phyloP scores from a whole-genome alignment of 2,113 vertebrate genomes.

The Plectropomus leopardus region DNA sequence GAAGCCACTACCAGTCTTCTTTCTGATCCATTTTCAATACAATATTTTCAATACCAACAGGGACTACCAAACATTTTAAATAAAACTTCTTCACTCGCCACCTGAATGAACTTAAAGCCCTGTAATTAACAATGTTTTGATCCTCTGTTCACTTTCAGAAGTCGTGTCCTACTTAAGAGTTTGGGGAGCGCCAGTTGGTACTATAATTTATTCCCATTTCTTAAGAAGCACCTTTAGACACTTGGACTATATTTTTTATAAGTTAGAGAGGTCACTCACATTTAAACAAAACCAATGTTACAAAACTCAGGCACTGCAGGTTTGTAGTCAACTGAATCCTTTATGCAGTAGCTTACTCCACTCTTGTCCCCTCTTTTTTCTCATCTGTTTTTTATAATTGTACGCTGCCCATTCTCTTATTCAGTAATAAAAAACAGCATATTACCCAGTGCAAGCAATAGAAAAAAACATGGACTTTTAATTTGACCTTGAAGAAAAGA shows the following conservation, averaged over 20 bases:
- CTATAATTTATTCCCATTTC: not conserved
- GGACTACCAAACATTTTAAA: slow-evolving; percentile 14
- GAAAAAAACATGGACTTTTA: too few species aligned
- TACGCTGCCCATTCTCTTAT: too few species aligned
- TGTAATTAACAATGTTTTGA: slow-evolving; percentile 9
- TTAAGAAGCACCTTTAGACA: not conserved
- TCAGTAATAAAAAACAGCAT: too few species aligned
- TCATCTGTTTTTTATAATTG: not conserved
- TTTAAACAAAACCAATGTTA: not conserved
- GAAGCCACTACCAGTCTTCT: slow-evolving; percentile 2
- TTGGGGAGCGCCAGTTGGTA: not conserved
- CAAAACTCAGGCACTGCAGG: not conserved
- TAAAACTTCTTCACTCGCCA: not conserved
- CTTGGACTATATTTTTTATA: not conserved
- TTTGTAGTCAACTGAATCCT: too few species aligned
- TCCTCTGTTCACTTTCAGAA: slow-evolving; percentile 1
- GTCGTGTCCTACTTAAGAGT: not conserved
- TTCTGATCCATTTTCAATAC: slow-evolving; percentile 32
- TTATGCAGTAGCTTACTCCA: too few species aligned
- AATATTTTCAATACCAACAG: slow-evolving; percentile 14
- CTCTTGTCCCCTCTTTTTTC: too few species aligned
- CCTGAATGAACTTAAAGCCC: not conserved
- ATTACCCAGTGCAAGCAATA: too few species aligned
- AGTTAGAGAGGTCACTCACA: not conserved
- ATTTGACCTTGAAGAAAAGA: not conserved